A percentile compares a stretch with the other conserved stretches of the same genome.
Evolutionary conservation across 1,140 invertebrate genomes (phyloP).

Genomic region (Batillaria attramentaria): DNA sequence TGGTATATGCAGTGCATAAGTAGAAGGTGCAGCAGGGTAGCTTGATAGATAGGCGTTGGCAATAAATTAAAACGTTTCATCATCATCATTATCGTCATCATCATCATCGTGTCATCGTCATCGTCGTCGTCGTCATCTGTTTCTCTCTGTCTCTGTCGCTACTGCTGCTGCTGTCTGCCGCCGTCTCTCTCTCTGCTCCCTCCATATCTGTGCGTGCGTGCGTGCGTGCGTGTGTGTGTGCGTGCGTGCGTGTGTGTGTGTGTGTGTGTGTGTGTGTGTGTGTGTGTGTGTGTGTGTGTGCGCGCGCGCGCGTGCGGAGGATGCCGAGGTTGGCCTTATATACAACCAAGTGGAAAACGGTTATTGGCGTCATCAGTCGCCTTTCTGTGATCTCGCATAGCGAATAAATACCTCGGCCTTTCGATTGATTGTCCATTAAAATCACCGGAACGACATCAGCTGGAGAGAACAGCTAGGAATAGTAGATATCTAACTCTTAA

Average conservation of each 20-base stretch:
- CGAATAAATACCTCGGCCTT: too few relatives aligned
- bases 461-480: too few relatives aligned
- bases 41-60: neutral
- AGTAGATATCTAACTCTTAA: too few relatives aligned
- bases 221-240: constrained; percentile 18
- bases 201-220: neutral
- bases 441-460: too few relatives aligned
- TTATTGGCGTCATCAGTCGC: too few relatives aligned
- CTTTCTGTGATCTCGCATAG: too few relatives aligned
- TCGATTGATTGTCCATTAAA: too few relatives aligned
- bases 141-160: neutral
- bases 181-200: neutral
- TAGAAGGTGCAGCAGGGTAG: neutral
- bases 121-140: too few relatives aligned
- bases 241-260: neutral
- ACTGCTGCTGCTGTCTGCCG: neutral
- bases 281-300: neutral
- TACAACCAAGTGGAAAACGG: too few relatives aligned
- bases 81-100: neutral
- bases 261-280: neutral
- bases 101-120: neutral
- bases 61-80: too few relatives aligned
- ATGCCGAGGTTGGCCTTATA: too few relatives aligned
- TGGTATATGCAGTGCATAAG: neutral
- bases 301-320: too few relatives aligned